phyloP scores from a whole-genome alignment of 92 coral and sea anemone genomes.

The Paramuricea clavata region DNA sequence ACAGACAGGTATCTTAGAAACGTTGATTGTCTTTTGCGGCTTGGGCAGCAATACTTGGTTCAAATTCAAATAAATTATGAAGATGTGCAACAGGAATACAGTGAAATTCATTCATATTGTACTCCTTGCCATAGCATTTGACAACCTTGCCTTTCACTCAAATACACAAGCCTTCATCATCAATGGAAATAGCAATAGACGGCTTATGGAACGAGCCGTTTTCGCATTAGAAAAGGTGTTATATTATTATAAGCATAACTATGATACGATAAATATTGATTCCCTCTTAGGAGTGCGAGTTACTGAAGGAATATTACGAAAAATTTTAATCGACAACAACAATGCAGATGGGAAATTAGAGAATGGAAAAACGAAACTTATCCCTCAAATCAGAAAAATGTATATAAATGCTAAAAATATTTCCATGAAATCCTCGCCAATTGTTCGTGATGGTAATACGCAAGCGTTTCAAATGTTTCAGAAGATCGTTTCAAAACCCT shows the following conservation, averaged over 20 bases:
- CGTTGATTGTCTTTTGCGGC: background rate
- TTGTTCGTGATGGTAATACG: slow-evolving; percentile 28
- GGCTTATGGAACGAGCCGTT: background rate
- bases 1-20: background rate
- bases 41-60: background rate
- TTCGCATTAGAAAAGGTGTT: slow-evolving; percentile 40
- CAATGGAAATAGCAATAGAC: background rate
- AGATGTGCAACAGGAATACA: background rate
- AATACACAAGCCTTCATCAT: background rate
- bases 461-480: background rate
- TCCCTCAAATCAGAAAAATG: slow-evolving; percentile 12
- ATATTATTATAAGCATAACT: slow-evolving; percentile 1
- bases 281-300: slow-evolving; percentile 31
- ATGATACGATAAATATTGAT: slow-evolving; percentile 18
- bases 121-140: background rate
- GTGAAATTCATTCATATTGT: background rate
- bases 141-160: background rate
- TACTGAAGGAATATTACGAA: slow-evolving; percentile 35
- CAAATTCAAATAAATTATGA: background rate
- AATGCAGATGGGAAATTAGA: background rate
- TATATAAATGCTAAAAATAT: background rate
- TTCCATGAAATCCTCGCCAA: slow-evolving; percentile 10
- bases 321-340: slow-evolving; percentile 31
- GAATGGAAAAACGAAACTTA: background rate
- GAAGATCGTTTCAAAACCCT: slow-evolving; percentile 7